Evolutionary conservation across 2,888 invertebrate genomes (phyloP).

Genomic region (Sinelater perroti): DNA sequence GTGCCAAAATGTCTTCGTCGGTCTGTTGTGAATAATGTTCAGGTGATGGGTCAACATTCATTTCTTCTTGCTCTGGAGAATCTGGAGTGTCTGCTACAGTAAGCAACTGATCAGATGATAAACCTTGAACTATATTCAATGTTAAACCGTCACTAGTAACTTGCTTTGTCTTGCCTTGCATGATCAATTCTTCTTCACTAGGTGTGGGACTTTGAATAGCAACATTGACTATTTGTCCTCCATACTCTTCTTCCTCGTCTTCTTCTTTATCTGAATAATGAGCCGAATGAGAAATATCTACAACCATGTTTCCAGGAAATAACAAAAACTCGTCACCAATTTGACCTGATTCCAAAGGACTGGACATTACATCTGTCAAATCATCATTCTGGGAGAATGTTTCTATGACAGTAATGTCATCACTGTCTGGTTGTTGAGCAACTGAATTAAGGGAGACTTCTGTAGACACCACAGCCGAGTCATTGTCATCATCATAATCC

Average conservation of each 20-base stretch:
- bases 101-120: constrained; percentile 59
- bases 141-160: constrained; percentile 46
- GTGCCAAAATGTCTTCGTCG: constrained; percentile 61
- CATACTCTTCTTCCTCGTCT: constrained; percentile 53
- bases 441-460: constrained; percentile 68
- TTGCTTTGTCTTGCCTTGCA: constrained; percentile 56
- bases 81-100: constrained; percentile 63
- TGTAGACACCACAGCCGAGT: constrained; percentile 66
- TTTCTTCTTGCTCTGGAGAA: constrained; percentile 65
- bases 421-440: constrained; percentile 67
- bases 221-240: constrained; percentile 51
- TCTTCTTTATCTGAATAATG: constrained; percentile 64
- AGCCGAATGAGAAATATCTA: constrained; percentile 66
- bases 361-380: constrained; percentile 67
- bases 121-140: constrained; percentile 54
- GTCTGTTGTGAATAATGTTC: constrained; percentile 51
- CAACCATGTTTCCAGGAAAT: constrained; percentile 69
- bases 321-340: constrained; percentile 71
- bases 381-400: constrained; percentile 64
- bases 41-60: constrained; percentile 59
- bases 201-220: constrained; percentile 60
- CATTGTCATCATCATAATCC: constrained; percentile 69
- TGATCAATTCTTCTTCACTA: constrained; percentile 58
- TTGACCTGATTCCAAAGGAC: constrained; percentile 66
- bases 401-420: constrained; percentile 67